These are phyloP conservation scores for Lagopus leucura DNA, from an alignment of 2,113 vertebrate species.

Conservation along the genomic window DNA sequence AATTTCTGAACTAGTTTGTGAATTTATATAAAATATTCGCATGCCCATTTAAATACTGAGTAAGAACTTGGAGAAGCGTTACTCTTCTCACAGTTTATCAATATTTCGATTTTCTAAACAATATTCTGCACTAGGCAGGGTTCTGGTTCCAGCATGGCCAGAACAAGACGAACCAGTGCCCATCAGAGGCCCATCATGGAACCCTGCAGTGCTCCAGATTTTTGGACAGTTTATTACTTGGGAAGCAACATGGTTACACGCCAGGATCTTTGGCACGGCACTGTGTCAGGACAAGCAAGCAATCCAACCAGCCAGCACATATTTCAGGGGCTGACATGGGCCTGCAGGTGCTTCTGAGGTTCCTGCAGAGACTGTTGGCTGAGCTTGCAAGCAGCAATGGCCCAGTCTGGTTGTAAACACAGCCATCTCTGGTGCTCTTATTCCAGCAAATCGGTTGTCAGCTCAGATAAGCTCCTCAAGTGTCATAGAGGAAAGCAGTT, in stretches of 20 bases:
- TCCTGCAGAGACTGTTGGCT: background rate
- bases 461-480: background rate
- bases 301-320: background rate
- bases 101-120: background rate
- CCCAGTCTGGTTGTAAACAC: background rate
- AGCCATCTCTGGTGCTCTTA: background rate
- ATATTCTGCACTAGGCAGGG: background rate
- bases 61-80: background rate
- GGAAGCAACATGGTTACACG: background rate
- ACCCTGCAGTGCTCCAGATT: fast-evolving
- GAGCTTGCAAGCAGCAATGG: background rate
- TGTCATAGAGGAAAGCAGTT: background rate
- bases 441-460: background rate
- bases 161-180: background rate
- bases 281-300: background rate
- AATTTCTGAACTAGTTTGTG: background rate
- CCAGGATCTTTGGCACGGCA: background rate
- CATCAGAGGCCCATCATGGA: background rate
- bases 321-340: background rate
- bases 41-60: background rate
- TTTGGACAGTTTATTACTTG: background rate
- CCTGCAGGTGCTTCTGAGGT: background rate
- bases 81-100: background rate
- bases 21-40: background rate
- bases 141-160: background rate